A percentile compares a stretch with the other conserved stretches of the same genome.
phyloP scores from a whole-genome alignment of 2,888 invertebrate genomes.

The Cerastoderma edule region DNA sequence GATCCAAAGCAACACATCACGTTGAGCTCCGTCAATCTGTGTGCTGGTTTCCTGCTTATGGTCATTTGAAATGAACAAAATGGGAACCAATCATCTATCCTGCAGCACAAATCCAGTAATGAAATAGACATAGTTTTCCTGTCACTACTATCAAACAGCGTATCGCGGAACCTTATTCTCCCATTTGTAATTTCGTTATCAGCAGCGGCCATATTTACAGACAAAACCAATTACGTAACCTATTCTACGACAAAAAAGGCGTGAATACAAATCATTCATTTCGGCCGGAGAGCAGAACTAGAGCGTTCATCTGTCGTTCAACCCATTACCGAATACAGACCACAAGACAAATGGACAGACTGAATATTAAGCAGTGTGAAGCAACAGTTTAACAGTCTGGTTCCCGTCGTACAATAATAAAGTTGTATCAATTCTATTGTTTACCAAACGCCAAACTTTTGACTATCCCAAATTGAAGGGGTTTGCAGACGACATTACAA shows the following conservation, averaged over 20 bases:
- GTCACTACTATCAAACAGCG: neutral
- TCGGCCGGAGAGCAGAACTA: neutral
- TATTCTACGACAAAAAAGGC: neutral
- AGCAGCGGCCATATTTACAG: conserved; percentile 1
- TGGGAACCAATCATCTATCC: neutral
- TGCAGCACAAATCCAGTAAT: neutral
- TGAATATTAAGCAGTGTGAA: too few species aligned
- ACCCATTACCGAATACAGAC: too few species aligned
- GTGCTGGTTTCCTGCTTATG: too few species aligned
- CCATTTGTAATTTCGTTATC: neutral
- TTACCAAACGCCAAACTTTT: too few species aligned
- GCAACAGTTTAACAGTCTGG: too few species aligned
- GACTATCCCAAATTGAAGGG: too few species aligned
- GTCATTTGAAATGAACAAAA: neutral
- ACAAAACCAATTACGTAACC: conserved; percentile 6
- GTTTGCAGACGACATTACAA: too few species aligned
- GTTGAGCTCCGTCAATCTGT: too few species aligned
- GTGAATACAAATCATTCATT: neutral
- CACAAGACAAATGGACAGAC: too few species aligned
- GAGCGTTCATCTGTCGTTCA: neutral
- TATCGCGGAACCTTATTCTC: neutral
- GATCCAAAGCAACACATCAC: neutral
- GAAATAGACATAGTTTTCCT: neutral
- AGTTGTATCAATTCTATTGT: too few species aligned
- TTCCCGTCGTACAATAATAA: too few species aligned